Base-by-base conservation (phyloP, 2,888 invertebrate genomes). In the Autographa gamma region DNA sequence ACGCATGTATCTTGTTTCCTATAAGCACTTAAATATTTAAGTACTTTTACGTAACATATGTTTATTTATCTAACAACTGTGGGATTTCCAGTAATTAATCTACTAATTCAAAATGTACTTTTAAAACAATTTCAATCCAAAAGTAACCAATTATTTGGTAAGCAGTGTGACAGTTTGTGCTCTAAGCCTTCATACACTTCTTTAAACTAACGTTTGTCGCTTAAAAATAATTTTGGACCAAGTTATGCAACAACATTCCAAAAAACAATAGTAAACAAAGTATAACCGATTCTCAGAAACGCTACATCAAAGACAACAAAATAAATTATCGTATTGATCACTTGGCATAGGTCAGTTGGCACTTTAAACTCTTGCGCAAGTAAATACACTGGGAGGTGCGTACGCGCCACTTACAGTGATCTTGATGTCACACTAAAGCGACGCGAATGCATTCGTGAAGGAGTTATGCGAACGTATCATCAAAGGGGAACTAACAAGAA, bases 361-460 rank as follows among this genome's bases (percentile, higher is more conserved):
- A 81, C 76, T 76, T 75, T 73, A 68, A 60, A 78, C 77, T 79
- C 66, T 81, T 83, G 77, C 79, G 69, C 80, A 81, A 81, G 64
- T 64, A 69, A 66, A 73, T 67, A 54, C 69, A 74, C 63, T 78
- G 77, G 63, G 74, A 75, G 78, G 76, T 62, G 63, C 69, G 69
- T 74, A 74, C 73, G 69, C 73, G 71, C 76, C 69, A 73, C 65
- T 68, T 67, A 43, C 54, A 62, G 56, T 69, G 41, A 73, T 71
- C 54, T 73, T 73, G 48, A 66, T 59, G 72, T 64, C 66, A 63
- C 52, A 69, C 19, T 59, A 31, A 16, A 43, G 19, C 19, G 41
- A 31, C 18, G 14, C n/a, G 41, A 60, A 38, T 60, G 60, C 18
- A 60, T 60, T 60, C 14, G 48, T 11, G 11, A 59, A 59, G 25